Evolutionary conservation across 2,113 vertebrate genomes (phyloP).

Genomic region (Chaetops frenatus): DNA sequence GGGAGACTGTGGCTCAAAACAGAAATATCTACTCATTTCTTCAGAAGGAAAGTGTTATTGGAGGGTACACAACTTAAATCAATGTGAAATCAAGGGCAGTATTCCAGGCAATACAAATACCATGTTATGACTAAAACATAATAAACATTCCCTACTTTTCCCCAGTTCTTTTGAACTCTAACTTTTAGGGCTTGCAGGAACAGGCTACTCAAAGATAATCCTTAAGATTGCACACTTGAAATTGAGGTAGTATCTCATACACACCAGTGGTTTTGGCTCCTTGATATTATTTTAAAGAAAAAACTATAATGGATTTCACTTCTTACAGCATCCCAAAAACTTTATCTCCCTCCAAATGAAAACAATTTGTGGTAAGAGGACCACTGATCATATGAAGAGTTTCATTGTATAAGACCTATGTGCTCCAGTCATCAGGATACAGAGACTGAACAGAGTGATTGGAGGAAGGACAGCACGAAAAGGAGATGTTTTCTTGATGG

Average conservation of each 20-base stretch:
- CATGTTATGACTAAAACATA: constrained; percentile 1
- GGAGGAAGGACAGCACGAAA: background rate
- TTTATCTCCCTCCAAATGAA: background rate
- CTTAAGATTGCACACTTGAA: background rate
- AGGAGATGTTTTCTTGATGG: background rate
- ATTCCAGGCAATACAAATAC: background rate
- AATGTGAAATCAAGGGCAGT: background rate
- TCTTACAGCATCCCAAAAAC: background rate
- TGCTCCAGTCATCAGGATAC: background rate
- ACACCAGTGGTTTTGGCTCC: background rate
- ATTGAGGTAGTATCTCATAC: background rate
- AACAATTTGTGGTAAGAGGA: background rate
- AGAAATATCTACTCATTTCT: background rate
- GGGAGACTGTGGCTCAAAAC: background rate
- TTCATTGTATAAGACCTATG: background rate
- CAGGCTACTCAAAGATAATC: background rate
- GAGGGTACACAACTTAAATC: background rate
- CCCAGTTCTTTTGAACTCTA: constrained; percentile 14
- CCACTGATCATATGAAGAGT: background rate
- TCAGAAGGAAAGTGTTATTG: background rate
- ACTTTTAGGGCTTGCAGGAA: background rate
- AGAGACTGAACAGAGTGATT: rapidly evolving
- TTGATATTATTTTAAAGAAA: background rate
- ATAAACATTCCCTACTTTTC: background rate
- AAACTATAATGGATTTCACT: background rate